phyloP scores from a whole-genome alignment of 1,140 invertebrate species.

The Choristoneura fumiferana region DNA sequence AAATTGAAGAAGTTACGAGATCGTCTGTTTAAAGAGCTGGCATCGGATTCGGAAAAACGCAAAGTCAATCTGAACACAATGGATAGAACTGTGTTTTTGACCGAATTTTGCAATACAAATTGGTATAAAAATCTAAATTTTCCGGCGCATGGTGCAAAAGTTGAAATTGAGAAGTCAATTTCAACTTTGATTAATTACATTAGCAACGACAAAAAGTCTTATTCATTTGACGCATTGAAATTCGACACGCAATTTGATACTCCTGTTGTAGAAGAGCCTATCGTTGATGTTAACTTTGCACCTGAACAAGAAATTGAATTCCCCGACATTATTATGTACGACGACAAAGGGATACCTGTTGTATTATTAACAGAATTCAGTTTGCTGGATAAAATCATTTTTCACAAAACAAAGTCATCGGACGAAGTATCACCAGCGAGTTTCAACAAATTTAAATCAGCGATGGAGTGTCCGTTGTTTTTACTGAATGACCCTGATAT shows the following conservation, averaged over 20 bases:
- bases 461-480: constrained; percentile 40
- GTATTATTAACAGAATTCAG: constrained; percentile 30
- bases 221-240: constrained; percentile 35
- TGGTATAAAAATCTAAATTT: constrained; percentile 33
- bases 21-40: constrained; percentile 29
- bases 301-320: constrained; percentile 39
- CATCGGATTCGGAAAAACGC: constrained; percentile 5
- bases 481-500: constrained; percentile 33
- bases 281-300: constrained; percentile 32
- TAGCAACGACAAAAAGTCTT: constrained; percentile 30
- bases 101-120: constrained; percentile 27
- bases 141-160: constrained; percentile 16
- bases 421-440: constrained; percentile 23
- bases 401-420: constrained; percentile 20
- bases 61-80: constrained; percentile 26
- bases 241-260: constrained; percentile 29
- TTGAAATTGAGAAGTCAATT: constrained; percentile 37
- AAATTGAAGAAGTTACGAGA: constrained; percentile 34
- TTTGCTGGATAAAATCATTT: constrained; percentile 40
- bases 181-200: constrained; percentile 40
- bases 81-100: constrained; percentile 29
- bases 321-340: constrained; percentile 37
- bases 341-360: constrained; percentile 40
- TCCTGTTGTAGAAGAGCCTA: constrained; percentile 24
- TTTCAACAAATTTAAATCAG: constrained; percentile 38